Evolutionary conservation across 1,140 invertebrate species (phyloP).

Genomic region (Phenacoccus solenopsis): DNA sequence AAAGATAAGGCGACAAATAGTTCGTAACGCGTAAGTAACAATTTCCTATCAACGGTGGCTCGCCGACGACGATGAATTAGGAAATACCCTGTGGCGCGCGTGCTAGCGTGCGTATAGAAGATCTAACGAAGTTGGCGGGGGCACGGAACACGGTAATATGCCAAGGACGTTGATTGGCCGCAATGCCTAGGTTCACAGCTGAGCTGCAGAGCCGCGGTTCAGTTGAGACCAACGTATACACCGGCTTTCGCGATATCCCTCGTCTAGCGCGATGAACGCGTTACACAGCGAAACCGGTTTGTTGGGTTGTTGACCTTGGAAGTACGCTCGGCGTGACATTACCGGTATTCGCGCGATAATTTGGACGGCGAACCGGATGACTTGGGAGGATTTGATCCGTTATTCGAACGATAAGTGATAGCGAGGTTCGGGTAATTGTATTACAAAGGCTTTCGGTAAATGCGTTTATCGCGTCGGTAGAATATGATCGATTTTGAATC

Average conservation of each 20-base stretch:
- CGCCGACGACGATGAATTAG: neutral
- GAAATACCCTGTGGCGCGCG: neutral
- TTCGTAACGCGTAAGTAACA: too few relatives aligned
- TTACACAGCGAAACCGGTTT: neutral
- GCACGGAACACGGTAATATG: neutral
- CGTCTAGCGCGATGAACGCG: constrained; percentile 7
- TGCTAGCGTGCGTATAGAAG: too few relatives aligned
- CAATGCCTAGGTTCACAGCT: constrained; percentile 6
- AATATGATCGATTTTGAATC: too few relatives aligned
- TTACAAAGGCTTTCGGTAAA: too few relatives aligned
- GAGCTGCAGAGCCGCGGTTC: neutral
- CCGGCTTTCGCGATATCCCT: neutral
- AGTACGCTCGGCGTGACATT: constrained; percentile 8
- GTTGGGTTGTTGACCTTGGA: constrained; percentile 10
- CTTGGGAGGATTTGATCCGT: neutral
- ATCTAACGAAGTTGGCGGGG: too few relatives aligned
- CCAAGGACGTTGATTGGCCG: constrained; percentile 13
- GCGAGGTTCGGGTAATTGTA: too few relatives aligned
- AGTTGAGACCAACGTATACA: neutral
- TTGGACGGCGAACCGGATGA: neutral
- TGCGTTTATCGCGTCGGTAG: too few relatives aligned
- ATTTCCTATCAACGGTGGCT: too few relatives aligned
- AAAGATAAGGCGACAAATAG: too few relatives aligned
- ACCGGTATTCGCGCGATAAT: constrained; percentile 15
- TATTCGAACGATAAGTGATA: too few relatives aligned